Evolutionary conservation across 2,113 vertebrate genomes (phyloP), one percentile per base, ranked within the genome.

Genomic region (Penelope pileata): DNA sequence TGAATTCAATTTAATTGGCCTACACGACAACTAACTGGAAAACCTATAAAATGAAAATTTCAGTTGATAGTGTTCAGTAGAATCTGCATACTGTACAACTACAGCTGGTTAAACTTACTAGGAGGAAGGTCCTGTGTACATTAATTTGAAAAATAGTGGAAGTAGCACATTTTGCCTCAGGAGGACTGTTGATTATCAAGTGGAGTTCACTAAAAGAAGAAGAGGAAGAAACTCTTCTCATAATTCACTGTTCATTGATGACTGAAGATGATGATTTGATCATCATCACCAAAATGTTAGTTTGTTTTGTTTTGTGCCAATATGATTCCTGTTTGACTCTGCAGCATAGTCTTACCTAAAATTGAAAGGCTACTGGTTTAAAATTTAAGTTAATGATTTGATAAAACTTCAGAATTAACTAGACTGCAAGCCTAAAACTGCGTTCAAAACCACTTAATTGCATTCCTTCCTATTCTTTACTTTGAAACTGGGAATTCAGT

Each of bases 101-200:
- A 26, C 38, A 80, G 18, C 42, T 70, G 21, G 10, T 47, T 83
- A n/a, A n/a, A 66, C 40, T 56, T 62, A 22, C 4, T 42, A 27
- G 50, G 42, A 27, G 50, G 42, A 69, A n/a, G 56, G 50, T 38
- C 9, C 36, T 64, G 17, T 43, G 8, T 6, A 73, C 5, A 9
- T 24, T 34, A 34, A n/a, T 73, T 81, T 36, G 30, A 51, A 64
- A 45, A 83, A 74, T 7, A 68, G 56, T 38, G 56, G 56, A 40
- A 38, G 15, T 12, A 32, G 7, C 13, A 18, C 26, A 3, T 42
- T 84, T 78, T 69, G 6, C 7, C 30, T 9, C 0, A 0, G 6
- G 30, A 63, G 67, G 24, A 14, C 7, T 32, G n/a, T 42, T 56
- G 15, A 15, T 87, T 59, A n/a, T 63, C 24, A 79, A 63, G n/a